Evolutionary conservation across 53 echinoderm and acorn worm genomes (phyloP).

Genomic region (Arbacia lixula): DNA sequence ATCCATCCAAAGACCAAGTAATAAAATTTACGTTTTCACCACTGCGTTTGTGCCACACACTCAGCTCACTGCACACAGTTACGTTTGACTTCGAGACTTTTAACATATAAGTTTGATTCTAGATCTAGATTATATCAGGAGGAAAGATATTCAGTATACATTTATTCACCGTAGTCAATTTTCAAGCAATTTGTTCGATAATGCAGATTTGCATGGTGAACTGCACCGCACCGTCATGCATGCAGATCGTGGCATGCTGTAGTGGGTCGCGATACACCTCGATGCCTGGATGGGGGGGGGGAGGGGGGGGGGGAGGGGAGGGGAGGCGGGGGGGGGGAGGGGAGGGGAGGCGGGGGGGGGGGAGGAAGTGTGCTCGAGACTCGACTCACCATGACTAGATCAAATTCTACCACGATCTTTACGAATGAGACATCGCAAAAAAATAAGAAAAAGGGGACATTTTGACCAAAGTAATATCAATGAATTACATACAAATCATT

Average conservation of each 20-base stretch:
- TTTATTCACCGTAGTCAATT: no score
- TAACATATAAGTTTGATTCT: no score
- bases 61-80: no score
- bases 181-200: no score
- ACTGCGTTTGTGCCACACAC: no score
- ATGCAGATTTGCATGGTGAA: not conserved
- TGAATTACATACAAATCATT: not conserved
- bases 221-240: no score
- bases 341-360: not conserved
- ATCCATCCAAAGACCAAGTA: no score
- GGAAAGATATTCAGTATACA: no score
- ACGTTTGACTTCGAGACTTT: no score
- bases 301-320: not conserved
- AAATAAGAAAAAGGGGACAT: not conserved
- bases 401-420: not conserved
- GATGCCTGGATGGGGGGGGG: not conserved
- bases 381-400: not conserved
- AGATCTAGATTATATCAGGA: no score
- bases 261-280: not conserved
- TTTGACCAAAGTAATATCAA: not conserved
- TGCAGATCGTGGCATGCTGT: slow-evolving; percentile 2
- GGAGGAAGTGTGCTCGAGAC: not conserved
- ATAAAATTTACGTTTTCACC: no score
- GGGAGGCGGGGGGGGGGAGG: not conserved
- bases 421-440: not conserved